Evolutionary conservation across 2,888 invertebrate genomes (phyloP).

Genomic region (Apotomis capreana): DNA sequence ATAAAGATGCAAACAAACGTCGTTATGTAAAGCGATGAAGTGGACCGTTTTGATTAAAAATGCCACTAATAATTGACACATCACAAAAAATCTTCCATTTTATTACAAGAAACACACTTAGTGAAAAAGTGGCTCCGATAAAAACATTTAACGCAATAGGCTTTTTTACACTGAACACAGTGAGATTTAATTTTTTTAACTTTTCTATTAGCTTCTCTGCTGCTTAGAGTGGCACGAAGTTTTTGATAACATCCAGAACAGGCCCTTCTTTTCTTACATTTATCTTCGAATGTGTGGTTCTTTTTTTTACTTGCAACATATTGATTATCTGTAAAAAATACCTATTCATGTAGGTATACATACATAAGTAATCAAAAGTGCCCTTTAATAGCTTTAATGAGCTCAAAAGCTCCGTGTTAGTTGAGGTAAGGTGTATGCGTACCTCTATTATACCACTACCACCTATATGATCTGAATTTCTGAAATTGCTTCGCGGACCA

Average conservation of each 20-base stretch:
- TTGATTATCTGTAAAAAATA: neutral
- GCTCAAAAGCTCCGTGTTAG: too few relatives aligned
- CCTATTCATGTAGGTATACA: neutral
- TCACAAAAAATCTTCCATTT: too few relatives aligned
- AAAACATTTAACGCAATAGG: constrained; percentile 2
- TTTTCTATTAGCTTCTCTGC: neutral
- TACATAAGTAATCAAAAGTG: neutral
- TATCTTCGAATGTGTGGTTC: constrained; percentile 8
- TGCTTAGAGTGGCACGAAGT: neutral
- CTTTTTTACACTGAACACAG: constrained; percentile 1
- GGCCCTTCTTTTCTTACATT: neutral
- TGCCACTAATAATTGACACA: too few relatives aligned
- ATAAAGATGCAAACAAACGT: too few relatives aligned
- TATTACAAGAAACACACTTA: neutral
- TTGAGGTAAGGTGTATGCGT: too few relatives aligned
- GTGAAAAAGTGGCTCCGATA: neutral
- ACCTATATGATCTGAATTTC: too few relatives aligned
- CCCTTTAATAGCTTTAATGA: neutral
- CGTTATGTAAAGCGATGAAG: too few relatives aligned
- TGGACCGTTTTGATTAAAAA: too few relatives aligned
- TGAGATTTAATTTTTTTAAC: neutral
- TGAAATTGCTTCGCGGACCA: too few relatives aligned
- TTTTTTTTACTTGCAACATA: neutral
- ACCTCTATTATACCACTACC: too few relatives aligned
- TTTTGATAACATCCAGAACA: constrained; percentile 1